Base-by-base conservation (phyloP, 1,140 invertebrate genomes). In the Amphibalanus amphitrite region DNA sequence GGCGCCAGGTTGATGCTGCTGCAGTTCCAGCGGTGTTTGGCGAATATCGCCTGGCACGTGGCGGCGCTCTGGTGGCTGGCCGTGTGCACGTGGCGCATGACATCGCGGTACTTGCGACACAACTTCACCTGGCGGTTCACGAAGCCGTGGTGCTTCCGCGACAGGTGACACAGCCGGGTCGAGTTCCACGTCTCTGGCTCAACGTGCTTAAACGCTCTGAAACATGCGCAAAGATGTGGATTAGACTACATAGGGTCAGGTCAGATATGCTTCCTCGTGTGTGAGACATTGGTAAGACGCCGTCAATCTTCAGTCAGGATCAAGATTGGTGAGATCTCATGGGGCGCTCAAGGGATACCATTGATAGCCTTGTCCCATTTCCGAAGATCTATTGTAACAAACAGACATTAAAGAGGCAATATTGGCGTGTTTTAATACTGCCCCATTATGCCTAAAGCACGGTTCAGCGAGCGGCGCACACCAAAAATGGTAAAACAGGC, bases 1-100 rank as follows among this genome's bases (percentile, higher is more conserved):
- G 90, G 90, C 0, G 89, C 89, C 13, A 82, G 81, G 23, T 85
- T 82, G 69, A 92, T 85, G 67, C 89, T 88, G 69, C 89, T 90
- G 79, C 91, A 93, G 79, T 93, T 93, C 91, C 91, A 93, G 69
- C 90, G 82, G 69, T 89, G 83, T 74, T 88, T 83, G 15, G 82
- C 80, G 77, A 92, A 90, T 0, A 88, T 83, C 70, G 83, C 82
- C 77, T 89, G 87, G 78, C 91, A 93, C 25, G 88, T 86, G 69
- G 84, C 80, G 26, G 86, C 82, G 0, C 89, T 84, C 69, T 88
- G 80, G 28, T 81, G 81, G 4, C 90, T 88, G 0, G 90, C 90
- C 67, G 84, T 83, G 25, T 85, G 85, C 68, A 93, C 83, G 75
- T 87, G 86, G 20, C 86, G 84, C 89, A 93, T 91, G 59, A 90